These are phyloP conservation scores for Brienomyrus brachyistius DNA, from an alignment of 2,113 vertebrate species.

Conservation along the genomic window DNA sequence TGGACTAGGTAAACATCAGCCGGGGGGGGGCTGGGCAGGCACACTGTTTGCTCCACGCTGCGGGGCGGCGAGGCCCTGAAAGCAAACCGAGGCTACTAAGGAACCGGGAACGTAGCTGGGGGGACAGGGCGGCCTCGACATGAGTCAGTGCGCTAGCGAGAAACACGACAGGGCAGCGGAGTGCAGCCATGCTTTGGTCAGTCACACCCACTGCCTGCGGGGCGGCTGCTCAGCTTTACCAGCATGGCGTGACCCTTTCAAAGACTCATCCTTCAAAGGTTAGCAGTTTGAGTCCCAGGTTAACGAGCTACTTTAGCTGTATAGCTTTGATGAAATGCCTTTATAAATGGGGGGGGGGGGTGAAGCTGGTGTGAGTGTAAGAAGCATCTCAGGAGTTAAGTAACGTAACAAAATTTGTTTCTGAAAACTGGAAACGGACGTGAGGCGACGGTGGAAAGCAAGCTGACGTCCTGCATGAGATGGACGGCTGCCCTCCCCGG, in stretches of 20 bases:
- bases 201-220: background rate
- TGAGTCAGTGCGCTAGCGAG: background rate
- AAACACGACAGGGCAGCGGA: background rate
- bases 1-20: conserved; percentile 33
- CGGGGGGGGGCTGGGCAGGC: conserved; percentile 23
- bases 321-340: background rate
- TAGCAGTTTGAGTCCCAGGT: background rate
- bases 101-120: background rate
- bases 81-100: conserved; percentile 39
- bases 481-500: background rate
- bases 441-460: background rate
- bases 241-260: background rate
- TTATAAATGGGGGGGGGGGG: background rate
- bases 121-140: background rate
- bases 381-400: background rate
- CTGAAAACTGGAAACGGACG: background rate
- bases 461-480: background rate
- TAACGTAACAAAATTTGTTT: background rate
- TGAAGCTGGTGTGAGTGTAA: background rate
- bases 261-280: background rate
- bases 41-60: conserved; percentile 28
- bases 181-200: background rate
- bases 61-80: conserved; percentile 35
- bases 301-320: background rate
- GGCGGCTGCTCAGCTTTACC: background rate